phyloP scores from a whole-genome alignment of 2,888 invertebrate species.

The Nezara viridula region DNA sequence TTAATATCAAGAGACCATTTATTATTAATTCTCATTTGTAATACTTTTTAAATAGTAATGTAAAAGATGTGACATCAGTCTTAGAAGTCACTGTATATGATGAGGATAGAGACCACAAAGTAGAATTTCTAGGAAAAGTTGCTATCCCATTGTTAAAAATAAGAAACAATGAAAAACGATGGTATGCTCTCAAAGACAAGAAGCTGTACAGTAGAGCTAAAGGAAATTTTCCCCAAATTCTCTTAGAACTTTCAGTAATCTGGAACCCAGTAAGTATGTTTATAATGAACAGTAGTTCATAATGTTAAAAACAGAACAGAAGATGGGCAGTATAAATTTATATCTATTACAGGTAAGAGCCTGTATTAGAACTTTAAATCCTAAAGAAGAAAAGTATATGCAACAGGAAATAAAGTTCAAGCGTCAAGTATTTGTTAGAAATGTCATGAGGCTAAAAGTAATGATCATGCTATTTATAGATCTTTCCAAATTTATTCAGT shows the following conservation, averaged over 20 bases:
- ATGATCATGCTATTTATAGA: constrained; percentile 92
- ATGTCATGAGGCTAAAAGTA: constrained; percentile 91
- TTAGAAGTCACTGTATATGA: constrained; percentile 97
- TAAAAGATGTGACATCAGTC: constrained; percentile 95
- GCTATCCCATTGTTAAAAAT: constrained; percentile 89
- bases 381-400: constrained; percentile 95
- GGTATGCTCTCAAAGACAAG: constrained; percentile 97
- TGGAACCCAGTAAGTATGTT: constrained; percentile 86
- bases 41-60: constrained; percentile 74
- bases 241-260: constrained; percentile 90
- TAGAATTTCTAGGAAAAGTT: constrained; percentile 95
- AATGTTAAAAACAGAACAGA: neutral
- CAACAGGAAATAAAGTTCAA: constrained; percentile 96
- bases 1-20: neutral
- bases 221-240: constrained; percentile 90
- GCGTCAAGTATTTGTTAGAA: constrained; percentile 91
- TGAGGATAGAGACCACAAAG: constrained; percentile 97
- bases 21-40: neutral
- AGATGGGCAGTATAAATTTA: neutral
- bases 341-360: constrained; percentile 77
- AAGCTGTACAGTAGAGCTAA: constrained; percentile 92
- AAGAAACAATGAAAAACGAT: constrained; percentile 90
- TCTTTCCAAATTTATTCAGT: constrained; percentile 92
- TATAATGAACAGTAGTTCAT: constrained; percentile 9
- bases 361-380: constrained; percentile 93